Evolutionary conservation across 2,113 vertebrate species (phyloP), one percentile per base, ranked within the genome.

Genomic region (Callipepla californica): DNA sequence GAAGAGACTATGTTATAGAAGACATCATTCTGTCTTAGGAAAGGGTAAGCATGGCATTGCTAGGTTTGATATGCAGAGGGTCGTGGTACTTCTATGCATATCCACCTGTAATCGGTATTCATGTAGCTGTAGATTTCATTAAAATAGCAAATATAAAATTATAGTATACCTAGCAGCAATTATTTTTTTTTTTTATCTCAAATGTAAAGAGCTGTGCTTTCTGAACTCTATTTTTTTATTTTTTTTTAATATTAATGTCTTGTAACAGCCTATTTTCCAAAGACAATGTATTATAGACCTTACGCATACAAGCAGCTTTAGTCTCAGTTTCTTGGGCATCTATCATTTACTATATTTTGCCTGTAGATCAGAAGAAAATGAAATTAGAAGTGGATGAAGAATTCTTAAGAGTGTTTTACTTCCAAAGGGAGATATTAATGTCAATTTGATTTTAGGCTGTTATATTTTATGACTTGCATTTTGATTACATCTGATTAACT

Each of bases 401-500:
- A 88, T 92, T 85, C 59, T 73, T 89, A 92, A 66, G 53, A 1
- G 0, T 72, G 11, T 87, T 93, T 87, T 87, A 85, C 66, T 85
- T 81, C 23, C 77, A 73, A 89, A 84, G 91, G 80, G 53, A 75
- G 45, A 84, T 66, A 72, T 80, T 74, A 87, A 67, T 5, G 0
- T 51, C 89, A 83, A 92, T 85, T 93, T 92, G 30, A 58, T 62
- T 95, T 76, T 83, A 87, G 70, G 61, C 55, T 76, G 83, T 90
- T 90, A 75, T 87, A 48, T 63, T 80, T 78, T 80, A 88, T 81
- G 42, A 59, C 26, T 91, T 95, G 53, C 61, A 62, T 89, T 94
- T 94, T 87, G 62, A 88, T 94, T 85, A 61, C 7, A 42, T 57
- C 55, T 94, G 91, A 88, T 93, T 63, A 90, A 95, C 65, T 88